Base-by-base conservation (phyloP, 1,140 invertebrate species). In the Lethrus apterus region DNA sequence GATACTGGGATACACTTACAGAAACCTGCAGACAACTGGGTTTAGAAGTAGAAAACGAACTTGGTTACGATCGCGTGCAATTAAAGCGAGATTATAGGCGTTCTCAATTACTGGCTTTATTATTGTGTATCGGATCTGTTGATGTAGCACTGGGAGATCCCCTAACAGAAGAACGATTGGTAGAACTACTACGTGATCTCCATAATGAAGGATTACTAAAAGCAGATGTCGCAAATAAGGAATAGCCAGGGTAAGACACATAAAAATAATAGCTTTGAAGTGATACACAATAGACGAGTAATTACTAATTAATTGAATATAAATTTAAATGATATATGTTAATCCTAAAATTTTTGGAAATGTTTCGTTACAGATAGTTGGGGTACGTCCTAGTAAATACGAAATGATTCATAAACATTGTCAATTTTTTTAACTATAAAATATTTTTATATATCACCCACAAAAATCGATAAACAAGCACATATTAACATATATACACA, bases 121-220 rank as follows among this genome's bases (percentile, higher is more conserved):
- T 88, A 14, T 66, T 89, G 5, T 86, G 84, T 52, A 83, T 86
- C 32, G 85, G 85, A 3, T 86, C 83, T 4, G 81, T 88, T 8
- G 85, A 89, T 60, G 77, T 86, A 23, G 80, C 80, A 1, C 62
- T 83, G 2, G 80, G 80, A 2, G 72, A 81, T 54, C 75, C 79
- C 3, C 65, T 77, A 15, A 84, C 83, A 1, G 84, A 87, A 54
- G 77, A 82, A 44, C 70, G 84, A 30, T 71, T 63, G 7, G 41
- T 77, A 26, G 73, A 75, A 51, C 68, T 80, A 0, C 65, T 82
- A 3, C 67, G 74, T 40, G 79, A 82, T 60, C 57, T 82, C 5
- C 66, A 79, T 51, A 70, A 68, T 9, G 78, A 79, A 2, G 76
- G 76, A 2, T 67, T 80, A 7, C 60, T 78, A 4, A 53, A 35